Evolutionary conservation across 2,888 invertebrate species (phyloP).

Genomic region (Stomorhina lunata): DNA sequence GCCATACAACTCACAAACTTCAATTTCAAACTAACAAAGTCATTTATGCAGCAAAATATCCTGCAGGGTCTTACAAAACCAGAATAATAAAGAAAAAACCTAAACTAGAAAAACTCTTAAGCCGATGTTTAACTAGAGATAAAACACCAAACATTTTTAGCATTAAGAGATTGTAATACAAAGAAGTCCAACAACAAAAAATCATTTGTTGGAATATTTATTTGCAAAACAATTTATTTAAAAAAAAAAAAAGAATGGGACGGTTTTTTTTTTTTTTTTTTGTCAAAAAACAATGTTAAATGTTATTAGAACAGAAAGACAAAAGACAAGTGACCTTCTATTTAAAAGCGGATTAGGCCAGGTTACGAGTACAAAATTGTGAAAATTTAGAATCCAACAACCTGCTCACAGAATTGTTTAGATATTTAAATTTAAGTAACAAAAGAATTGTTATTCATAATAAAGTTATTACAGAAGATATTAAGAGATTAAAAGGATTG

Average conservation of each 20-base stretch:
- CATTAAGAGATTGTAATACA: conserved; percentile 33
- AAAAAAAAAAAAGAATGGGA: not conserved
- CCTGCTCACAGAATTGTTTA: conserved; percentile 18
- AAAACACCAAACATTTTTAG: conserved; percentile 46
- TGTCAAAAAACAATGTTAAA: conserved; percentile 8
- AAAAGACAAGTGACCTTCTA: conserved; percentile 27
- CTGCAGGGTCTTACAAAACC: conserved; percentile 59
- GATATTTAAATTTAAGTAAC: conserved; percentile 21
- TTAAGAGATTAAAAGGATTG: conserved; percentile 42
- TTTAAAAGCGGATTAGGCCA: conserved; percentile 46
- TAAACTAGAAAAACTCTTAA: conserved; percentile 17
- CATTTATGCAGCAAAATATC: conserved; percentile 49
- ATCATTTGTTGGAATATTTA: conserved; percentile 65
- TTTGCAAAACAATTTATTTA: conserved; percentile 48
- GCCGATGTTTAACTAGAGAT: conserved; percentile 55
- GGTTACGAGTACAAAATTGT: not conserved
- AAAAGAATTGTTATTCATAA: not conserved
- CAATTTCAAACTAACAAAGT: conserved; percentile 54
- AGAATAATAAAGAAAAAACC: not conserved
- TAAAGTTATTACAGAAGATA: conserved; percentile 14
- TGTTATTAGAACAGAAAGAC: conserved; percentile 5
- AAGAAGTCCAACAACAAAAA: conserved; percentile 61
- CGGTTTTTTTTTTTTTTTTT: not conserved
- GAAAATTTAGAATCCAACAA: not conserved
- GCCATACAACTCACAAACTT: conserved; percentile 29